A percentile compares a stretch with the other conserved stretches of the same genome.
These are phyloP conservation scores for Lithodes maja DNA, from an alignment of 2,888 invertebrate genomes.

Conservation along the genomic window DNA sequence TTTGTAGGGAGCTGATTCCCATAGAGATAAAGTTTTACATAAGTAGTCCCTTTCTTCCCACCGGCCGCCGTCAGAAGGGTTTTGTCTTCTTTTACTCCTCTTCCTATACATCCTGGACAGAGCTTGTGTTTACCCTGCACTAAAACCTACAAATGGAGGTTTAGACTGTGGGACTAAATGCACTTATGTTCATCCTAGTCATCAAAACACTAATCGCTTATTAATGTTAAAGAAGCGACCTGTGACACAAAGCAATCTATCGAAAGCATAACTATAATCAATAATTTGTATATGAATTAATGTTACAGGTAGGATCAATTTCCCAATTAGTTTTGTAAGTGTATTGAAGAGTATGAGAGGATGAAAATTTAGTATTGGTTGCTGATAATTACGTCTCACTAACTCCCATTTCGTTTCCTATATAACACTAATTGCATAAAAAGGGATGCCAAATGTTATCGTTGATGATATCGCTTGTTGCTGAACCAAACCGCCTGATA, in stretches of 20 bases:
- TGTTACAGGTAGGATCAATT: too few relatives aligned
- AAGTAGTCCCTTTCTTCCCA: constrained; percentile 6
- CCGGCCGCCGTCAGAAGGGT: background rate
- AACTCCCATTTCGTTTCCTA: background rate
- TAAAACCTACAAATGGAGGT: too few relatives aligned
- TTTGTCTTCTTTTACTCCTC: background rate
- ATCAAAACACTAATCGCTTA: too few relatives aligned
- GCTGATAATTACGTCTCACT: background rate
- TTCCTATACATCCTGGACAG: background rate
- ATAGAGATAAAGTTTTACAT: constrained; percentile 17
- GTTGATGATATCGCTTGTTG: background rate
- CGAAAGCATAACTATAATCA: too few relatives aligned
- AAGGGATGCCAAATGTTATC: background rate
- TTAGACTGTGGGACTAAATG: too few relatives aligned
- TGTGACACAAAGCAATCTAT: too few relatives aligned
- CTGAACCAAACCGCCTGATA: background rate
- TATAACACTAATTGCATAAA: background rate
- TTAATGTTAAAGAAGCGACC: too few relatives aligned
- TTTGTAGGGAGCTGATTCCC: background rate
- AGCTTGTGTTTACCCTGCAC: too few relatives aligned
- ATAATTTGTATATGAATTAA: too few relatives aligned
- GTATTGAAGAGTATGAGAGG: too few relatives aligned
- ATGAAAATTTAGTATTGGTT: background rate
- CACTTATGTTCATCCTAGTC: too few relatives aligned
- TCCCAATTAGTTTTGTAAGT: too few relatives aligned